These are phyloP conservation scores for Mya arenaria DNA, from an alignment of 1,140 invertebrate species.

Conservation along the genomic window DNA sequence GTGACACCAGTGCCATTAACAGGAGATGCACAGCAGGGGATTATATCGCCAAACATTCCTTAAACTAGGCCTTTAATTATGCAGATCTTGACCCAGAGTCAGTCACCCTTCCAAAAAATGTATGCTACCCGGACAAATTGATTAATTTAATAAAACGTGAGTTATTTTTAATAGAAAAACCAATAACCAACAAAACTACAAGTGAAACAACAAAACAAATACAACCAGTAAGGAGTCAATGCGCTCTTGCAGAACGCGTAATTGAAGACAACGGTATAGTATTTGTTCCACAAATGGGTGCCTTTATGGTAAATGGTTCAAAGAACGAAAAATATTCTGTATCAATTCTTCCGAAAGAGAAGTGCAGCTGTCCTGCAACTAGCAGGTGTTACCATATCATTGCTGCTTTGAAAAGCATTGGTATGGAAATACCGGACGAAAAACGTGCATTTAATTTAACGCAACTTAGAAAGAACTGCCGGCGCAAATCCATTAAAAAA, in stretches of 20 bases:
- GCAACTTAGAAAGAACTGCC: background rate
- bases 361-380: slow-evolving; percentile 15
- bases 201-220: too few species aligned
- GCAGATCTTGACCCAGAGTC: background rate
- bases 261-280: slow-evolving; percentile 20
- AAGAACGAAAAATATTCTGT: slow-evolving; percentile 16
- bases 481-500: slow-evolving; percentile 19
- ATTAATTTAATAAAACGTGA: slow-evolving; percentile 11
- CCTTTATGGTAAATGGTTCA: slow-evolving; percentile 31
- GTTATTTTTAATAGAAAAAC: too few species aligned
- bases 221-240: too few species aligned
- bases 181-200: too few species aligned
- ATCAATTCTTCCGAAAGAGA: slow-evolving; percentile 15
- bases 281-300: slow-evolving; percentile 31
- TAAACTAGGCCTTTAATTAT: slow-evolving; percentile 7
- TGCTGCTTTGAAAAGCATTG: background rate
- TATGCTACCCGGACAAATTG: slow-evolving; percentile 26
- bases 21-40: too few species aligned
- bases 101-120: background rate
- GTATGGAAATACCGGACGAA: slow-evolving; percentile 9
- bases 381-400: slow-evolving; percentile 23
- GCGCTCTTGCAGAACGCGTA: too few species aligned
- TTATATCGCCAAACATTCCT: too few species aligned
- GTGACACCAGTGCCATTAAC: too few species aligned
- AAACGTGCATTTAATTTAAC: slow-evolving; percentile 22